Evolutionary conservation across 2,797 vertebrate genomes (phyloP).

Genomic region (Girardinus metallicus): DNA sequence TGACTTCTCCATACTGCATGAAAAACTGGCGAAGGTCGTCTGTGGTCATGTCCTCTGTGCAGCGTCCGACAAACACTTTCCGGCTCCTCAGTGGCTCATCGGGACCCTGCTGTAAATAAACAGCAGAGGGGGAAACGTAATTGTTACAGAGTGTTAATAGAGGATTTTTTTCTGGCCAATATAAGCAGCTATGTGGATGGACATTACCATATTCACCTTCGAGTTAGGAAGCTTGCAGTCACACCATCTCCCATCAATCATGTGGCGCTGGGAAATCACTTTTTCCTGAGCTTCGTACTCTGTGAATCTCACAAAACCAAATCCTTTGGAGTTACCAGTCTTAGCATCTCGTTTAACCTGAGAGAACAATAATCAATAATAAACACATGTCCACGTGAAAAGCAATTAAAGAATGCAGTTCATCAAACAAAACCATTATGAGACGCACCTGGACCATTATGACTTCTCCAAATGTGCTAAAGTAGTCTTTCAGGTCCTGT

Average conservation of each 20-base stretch:
- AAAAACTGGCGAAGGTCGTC: slow-evolving; percentile 97
- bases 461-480: slow-evolving; percentile 97
- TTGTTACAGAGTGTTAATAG: background rate
- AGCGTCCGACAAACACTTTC: slow-evolving; percentile 98
- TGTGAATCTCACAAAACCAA: slow-evolving; percentile 97
- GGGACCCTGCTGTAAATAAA: slow-evolving; percentile 82
- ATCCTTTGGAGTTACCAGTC: slow-evolving; percentile 97
- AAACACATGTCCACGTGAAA: background rate
- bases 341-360: slow-evolving; percentile 98
- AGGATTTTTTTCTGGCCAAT: background rate
- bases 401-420: background rate
- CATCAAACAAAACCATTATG: background rate
- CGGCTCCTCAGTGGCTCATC: slow-evolving; percentile 95
- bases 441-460: slow-evolving; percentile 97
- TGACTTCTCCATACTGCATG: slow-evolving; percentile 97
- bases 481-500: slow-evolving; percentile 98
- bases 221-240: slow-evolving; percentile 99
- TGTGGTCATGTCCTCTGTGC: slow-evolving; percentile 95
- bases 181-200: slow-evolving; percentile 34
- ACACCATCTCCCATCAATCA: slow-evolving; percentile 99
- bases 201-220: slow-evolving; percentile 76
- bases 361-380: background rate
- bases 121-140: background rate
- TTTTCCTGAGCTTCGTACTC: slow-evolving; percentile 98
- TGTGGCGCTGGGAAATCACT: slow-evolving; percentile 96